Conservation (phyloP, 2,888 invertebrate species). For the Anaspis maculata region DNA sequence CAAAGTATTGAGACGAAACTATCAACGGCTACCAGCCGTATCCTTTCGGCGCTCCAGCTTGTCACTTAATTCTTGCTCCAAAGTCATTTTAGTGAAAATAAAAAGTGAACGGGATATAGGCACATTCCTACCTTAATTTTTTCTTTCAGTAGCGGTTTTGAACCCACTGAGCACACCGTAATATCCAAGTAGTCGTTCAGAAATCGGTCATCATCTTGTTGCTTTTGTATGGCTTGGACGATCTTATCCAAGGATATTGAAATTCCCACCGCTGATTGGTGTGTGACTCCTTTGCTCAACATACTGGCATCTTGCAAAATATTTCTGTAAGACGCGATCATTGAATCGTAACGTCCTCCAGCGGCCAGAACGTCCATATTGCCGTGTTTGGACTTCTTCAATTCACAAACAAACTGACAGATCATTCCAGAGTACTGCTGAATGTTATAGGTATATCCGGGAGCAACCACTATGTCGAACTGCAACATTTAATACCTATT, state of each 20-base stretch:
- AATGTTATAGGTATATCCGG: slow-evolving; percentile 53
- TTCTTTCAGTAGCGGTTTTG: slow-evolving; percentile 50
- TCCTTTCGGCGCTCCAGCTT: too few relatives aligned
- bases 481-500: slow-evolving; percentile 38
- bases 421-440: slow-evolving; percentile 59
- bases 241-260: slow-evolving; percentile 79
- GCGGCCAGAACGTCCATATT: slow-evolving; percentile 69
- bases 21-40: too few relatives aligned
- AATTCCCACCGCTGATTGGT: slow-evolving; percentile 67
- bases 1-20: too few relatives aligned
- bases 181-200: slow-evolving; percentile 46
- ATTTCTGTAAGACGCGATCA: slow-evolving; percentile 65
- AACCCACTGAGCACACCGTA: slow-evolving; percentile 58
- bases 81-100: too few relatives aligned
- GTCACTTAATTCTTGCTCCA: too few relatives aligned
- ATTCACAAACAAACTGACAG: slow-evolving; percentile 57
- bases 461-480: slow-evolving; percentile 54
- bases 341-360: slow-evolving; percentile 83
- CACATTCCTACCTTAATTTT: slow-evolving; percentile 42
- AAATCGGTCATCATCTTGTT: slow-evolving; percentile 43
- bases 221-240: slow-evolving; percentile 51
- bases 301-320: slow-evolving; percentile 31
- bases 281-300: slow-evolving; percentile 23
- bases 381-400: slow-evolving; percentile 46
- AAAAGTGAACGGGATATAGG: too few relatives aligned